A percentile compares a stretch with the other conserved stretches of the same genome.
phyloP scores from a whole-genome alignment of 2,113 vertebrate genomes.

The Nycticebus coucang region DNA sequence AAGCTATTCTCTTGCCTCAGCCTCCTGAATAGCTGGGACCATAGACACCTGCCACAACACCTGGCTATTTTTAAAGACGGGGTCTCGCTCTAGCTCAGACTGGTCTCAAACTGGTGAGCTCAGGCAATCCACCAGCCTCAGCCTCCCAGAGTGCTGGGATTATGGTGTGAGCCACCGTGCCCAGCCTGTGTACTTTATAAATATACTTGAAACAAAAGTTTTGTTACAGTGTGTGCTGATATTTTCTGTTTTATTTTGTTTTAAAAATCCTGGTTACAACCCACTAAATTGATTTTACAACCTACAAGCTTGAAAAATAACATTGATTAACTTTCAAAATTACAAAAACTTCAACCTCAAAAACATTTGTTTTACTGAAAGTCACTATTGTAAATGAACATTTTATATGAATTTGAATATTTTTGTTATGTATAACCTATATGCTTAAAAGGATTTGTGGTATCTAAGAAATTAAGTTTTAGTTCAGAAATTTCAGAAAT shows the following conservation, averaged over 20 bases:
- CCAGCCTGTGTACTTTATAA: neutral
- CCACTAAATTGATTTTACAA: slow-evolving; percentile 37
- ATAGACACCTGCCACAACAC: no score
- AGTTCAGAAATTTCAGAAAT: slow-evolving; percentile 12
- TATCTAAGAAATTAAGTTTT: slow-evolving; percentile 19
- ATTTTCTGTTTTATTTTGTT: slow-evolving; percentile 46
- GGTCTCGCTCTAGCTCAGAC: no score
- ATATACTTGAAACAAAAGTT: slow-evolving; percentile 47
- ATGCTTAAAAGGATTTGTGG: neutral
- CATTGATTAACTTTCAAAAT: neutral
- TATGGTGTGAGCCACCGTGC: no score
- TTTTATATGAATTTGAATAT: slow-evolving; percentile 37
- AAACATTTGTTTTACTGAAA: slow-evolving; percentile 27
- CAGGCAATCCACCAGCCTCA: no score
- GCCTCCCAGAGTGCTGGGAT: no score
- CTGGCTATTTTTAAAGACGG: no score
- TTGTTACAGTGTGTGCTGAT: neutral
- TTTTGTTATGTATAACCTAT: slow-evolving; percentile 21
- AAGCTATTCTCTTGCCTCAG: no score
- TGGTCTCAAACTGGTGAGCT: no score
- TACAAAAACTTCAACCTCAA: neutral
- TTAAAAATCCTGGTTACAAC: slow-evolving; percentile 15
- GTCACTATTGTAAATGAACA: slow-evolving; percentile 38
- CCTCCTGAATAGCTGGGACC: no score
- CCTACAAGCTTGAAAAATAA: slow-evolving; percentile 37